Evolutionary conservation across 2,888 invertebrate species (phyloP), one percentile per base, ranked within the genome.

Genomic region (Abscondita cerata): DNA sequence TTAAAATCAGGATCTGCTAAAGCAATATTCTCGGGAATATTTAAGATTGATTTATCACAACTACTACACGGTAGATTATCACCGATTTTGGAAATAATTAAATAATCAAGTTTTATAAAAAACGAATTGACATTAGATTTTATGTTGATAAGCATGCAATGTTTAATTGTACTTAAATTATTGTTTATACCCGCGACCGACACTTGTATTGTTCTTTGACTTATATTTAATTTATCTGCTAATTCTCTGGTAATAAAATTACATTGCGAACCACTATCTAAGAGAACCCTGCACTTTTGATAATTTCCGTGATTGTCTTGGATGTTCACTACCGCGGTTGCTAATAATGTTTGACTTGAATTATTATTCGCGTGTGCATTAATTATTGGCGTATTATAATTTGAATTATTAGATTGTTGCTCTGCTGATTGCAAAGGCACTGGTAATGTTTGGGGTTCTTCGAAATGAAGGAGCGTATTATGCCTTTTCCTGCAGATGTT

Each of bases 151-250:
- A n/a, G 2, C n/a, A 9, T 12, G 3, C 36, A 2, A 9, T 9
- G 3, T 36, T 9, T 36, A n/a, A 36, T 11, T 12, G 4, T n/a
- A n/a, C n/a, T 36, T n/a, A 11, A 36, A 36, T 9, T 36, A n/a
- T 9, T 2, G 11, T 36, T 36, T 2, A 36, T 5, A 36, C 36
- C 36, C 2, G 12, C 12, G 3, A 36, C 36, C 2, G 36, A 36
- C 2, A 36, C 36, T 2, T 36, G 2, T 36, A 12, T 9, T 9
- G 4, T 36, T 9, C 12, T n/a, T 36, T 12, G n/a, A 6, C 11
- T 36, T 9, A 36, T 5, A 36, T 36, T 36, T 1, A 48, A 13
- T 11, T 19, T 13, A 48, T 62, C 62, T 0, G 62, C 62, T 40
- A 62, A 47, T 40, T 36, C 36, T 11, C 12, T 12, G 11, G 36